Percentiles rank a stretch among this genome's conserved stretches.
phyloP scores from a whole-genome alignment of 2,888 invertebrate species.

The Eupithecia vulgata region DNA sequence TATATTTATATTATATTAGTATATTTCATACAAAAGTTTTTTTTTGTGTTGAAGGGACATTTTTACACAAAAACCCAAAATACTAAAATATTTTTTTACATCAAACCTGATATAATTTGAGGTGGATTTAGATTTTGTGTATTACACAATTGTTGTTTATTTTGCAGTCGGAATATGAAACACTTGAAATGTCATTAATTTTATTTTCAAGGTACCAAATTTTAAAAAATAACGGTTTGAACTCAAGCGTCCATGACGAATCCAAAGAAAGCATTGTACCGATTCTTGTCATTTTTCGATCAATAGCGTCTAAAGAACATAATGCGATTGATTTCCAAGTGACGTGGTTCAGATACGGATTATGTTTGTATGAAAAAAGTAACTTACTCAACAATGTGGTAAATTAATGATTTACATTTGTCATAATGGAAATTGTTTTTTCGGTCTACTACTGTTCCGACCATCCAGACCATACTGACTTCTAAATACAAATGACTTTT shows the following conservation, averaged over 20 bases:
- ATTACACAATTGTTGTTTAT: neutral
- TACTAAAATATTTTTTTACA: too few species aligned
- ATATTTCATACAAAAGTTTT: too few species aligned
- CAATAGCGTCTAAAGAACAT: constrained; percentile 44
- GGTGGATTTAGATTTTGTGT: neutral
- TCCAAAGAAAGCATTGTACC: constrained; percentile 45
- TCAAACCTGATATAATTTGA: neutral
- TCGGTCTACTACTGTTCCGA: neutral
- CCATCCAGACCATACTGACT: too few species aligned
- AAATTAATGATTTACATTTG: neutral
- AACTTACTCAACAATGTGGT: neutral
- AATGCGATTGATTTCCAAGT: constrained; percentile 54
- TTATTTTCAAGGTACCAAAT: neutral
- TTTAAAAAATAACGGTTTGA: constrained; percentile 16
- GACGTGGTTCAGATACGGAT: constrained; percentile 44
- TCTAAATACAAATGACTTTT: neutral
- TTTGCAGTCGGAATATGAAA: neutral
- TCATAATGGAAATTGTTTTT: neutral
- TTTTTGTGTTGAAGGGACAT: too few species aligned
- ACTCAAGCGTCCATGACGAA: constrained; percentile 48
- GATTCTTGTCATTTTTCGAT: constrained; percentile 43
- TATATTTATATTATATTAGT: too few species aligned
- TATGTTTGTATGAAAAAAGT: constrained; percentile 10
- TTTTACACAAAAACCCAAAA: too few species aligned
- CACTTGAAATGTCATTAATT: neutral